A percentile compares a stretch with the other conserved stretches of the same genome.
Evolutionary conservation across 2,113 vertebrate species (phyloP).

Genomic region (Sardina pilchardus): DNA sequence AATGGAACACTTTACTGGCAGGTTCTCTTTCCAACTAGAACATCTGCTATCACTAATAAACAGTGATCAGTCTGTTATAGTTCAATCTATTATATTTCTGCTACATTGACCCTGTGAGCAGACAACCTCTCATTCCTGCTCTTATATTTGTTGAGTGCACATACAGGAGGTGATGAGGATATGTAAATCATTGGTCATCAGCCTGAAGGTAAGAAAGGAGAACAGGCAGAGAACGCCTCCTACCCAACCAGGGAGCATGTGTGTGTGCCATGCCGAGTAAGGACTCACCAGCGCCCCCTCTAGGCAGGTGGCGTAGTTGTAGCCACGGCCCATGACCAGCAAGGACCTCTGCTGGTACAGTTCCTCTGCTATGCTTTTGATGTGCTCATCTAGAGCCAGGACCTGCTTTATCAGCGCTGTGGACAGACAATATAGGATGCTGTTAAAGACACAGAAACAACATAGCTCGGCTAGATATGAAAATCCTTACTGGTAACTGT

Average conservation of each 20-base stretch:
- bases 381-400: conserved; percentile 83
- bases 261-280: neutral
- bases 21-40: neutral
- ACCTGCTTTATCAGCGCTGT: conserved; percentile 87
- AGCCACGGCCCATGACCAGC: conserved; percentile 94
- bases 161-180: neutral
- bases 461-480: neutral
- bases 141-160: neutral
- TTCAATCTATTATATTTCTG: neutral
- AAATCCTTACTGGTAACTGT: neutral
- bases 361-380: conserved; percentile 85
- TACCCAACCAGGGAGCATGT: neutral
- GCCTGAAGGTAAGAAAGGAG: neutral
- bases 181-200: neutral
- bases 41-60: neutral
- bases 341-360: conserved; percentile 87
- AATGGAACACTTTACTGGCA: neutral
- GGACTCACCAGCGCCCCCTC: conserved; percentile 93
- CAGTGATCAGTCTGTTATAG: neutral
- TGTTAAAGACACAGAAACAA: neutral
- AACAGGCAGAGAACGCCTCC: neutral
- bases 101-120: neutral
- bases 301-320: conserved; percentile 93
- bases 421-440: conserved; percentile 21
- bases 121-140: neutral